Conservation (phyloP, 1,140 invertebrate genomes). For the Eufriesea mexicana region DNA sequence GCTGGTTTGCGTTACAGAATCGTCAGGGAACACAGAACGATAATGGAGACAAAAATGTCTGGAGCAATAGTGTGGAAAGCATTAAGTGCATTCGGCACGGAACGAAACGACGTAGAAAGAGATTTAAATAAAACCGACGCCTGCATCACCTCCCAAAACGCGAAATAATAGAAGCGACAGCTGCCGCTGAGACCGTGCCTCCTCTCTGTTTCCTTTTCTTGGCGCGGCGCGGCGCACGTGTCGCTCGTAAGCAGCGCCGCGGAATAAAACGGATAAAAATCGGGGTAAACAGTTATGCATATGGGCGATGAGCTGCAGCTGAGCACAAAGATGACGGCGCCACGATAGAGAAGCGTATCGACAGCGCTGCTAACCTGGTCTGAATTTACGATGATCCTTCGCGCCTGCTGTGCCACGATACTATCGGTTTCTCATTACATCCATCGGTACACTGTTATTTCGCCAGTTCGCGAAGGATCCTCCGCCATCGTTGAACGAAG, state of each 20-base stretch:
- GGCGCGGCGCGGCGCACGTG: slow-evolving; percentile 30
- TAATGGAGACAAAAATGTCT: slow-evolving; percentile 24
- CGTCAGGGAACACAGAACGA: background rate
- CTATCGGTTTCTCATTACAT: slow-evolving; percentile 74
- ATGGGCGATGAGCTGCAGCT: slow-evolving; percentile 6
- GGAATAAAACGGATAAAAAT: slow-evolving; percentile 63
- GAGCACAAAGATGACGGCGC: slow-evolving; percentile 53
- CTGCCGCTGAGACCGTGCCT: slow-evolving; percentile 36
- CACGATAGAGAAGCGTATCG: slow-evolving; percentile 48
- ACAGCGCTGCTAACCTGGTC: slow-evolving; percentile 32
- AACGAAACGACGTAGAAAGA: slow-evolving; percentile 20
- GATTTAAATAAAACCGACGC: slow-evolving; percentile 52
- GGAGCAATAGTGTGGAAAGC: background rate
- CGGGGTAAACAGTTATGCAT: slow-evolving; percentile 49
- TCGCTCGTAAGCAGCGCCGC: slow-evolving; percentile 40
- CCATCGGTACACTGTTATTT: slow-evolving; percentile 67
- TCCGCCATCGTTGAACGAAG: background rate
- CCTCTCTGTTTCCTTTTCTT: slow-evolving; percentile 8
- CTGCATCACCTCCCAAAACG: slow-evolving; percentile 51
- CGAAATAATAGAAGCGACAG: slow-evolving; percentile 58
- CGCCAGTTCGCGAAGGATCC: slow-evolving; percentile 42
- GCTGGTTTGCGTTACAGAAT: background rate
- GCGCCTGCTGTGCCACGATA: slow-evolving; percentile 52
- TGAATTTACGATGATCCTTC: slow-evolving; percentile 60
- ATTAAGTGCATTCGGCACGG: slow-evolving; percentile 33